Evolutionary conservation across 64 coral and sea anemone species (phyloP), one percentile per base, ranked within the genome.

Genomic region (Pachyseris speciosa): DNA sequence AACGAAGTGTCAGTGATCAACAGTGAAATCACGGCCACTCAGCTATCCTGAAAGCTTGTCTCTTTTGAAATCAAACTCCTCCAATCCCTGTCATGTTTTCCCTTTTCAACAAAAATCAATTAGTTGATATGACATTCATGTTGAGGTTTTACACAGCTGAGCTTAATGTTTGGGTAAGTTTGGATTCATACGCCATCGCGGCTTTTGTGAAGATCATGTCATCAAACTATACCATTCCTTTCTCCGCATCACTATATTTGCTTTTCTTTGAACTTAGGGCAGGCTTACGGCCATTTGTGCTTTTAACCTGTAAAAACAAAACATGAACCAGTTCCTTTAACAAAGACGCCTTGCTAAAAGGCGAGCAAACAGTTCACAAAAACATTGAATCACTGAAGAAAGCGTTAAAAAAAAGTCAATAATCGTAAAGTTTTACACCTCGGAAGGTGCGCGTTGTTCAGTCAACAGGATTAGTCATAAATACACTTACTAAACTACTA

Each of bases 241-340:
- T 59, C 31, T 80, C 32, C 39, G 9, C 1, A 4, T 20, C 19
- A 2, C 33, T 59, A 33, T 80, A 39, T 80, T 80, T 80, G 77
- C 53, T 59, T 61, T 80, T 80, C 30, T 33, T 37, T 25, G 52
- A 80, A 0, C 1, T 20, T 57, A 60, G 61, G 33, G 37, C 52
- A 80, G 50, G 49, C 24, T 60, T 51, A n/a, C 53, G 25, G 53
- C 52, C 77, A 57, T 60, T 80, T 39, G 61, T 80, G 52, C 53
- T 80, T 80, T 80, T 80, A 80, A 34, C 77, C 53, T 80, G 51
- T 61, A 20, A 80, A 80, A 80, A 80, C 77, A 80, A 60, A 80
- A 20, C 19, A 80, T 38, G 3, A 38, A 80, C 59, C 75, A 57
- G 38, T 60, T 13, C 8, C 19, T 15, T 13, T 37, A 60, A 63